Evolutionary conservation across 2,113 vertebrate species (phyloP).

Genomic region (Symphodus melops): DNA sequence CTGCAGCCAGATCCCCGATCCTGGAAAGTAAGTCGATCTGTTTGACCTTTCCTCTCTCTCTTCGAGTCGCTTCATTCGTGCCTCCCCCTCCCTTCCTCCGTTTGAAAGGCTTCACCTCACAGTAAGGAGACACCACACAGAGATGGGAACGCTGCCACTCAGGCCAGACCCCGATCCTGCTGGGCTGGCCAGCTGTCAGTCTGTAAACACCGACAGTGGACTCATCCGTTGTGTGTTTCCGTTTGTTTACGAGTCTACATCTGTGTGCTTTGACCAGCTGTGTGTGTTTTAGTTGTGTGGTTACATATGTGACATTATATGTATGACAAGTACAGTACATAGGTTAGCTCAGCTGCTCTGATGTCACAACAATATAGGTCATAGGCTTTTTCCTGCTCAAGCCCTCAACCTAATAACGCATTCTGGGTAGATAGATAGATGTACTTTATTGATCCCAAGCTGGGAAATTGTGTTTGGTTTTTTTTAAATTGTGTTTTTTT

Average conservation of each 20-base stretch:
- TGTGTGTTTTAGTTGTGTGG: constrained; percentile 21
- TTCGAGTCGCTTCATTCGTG: not conserved
- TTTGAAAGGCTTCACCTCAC: constrained; percentile 28
- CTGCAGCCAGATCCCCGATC: constrained; percentile 98
- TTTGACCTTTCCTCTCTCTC: constrained; percentile 61
- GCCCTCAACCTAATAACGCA: not conserved
- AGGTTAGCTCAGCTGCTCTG: constrained; percentile 14
- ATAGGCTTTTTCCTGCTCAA: not conserved
- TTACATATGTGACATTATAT: not conserved
- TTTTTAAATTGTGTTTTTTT: too few species aligned
- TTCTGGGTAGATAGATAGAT: too few species aligned
- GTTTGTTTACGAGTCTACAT: not conserved
- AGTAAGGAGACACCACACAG: constrained; percentile 43
- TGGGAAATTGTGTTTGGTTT: too few species aligned
- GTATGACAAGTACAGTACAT: not conserved
- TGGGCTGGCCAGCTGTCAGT: constrained; percentile 47
- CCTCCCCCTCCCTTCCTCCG: not conserved
- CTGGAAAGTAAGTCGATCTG: constrained; percentile 93
- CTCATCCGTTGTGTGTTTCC: constrained; percentile 6
- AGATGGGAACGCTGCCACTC: constrained; percentile 38
- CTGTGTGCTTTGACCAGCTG: not conserved
- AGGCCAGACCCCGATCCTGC: constrained; percentile 36
- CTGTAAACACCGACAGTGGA: constrained; percentile 26
- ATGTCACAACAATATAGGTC: not conserved
- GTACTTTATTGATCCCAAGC: too few species aligned